Conservation (phyloP, 2,113 vertebrate genomes). For the Elaphurus davidianus region DNA sequence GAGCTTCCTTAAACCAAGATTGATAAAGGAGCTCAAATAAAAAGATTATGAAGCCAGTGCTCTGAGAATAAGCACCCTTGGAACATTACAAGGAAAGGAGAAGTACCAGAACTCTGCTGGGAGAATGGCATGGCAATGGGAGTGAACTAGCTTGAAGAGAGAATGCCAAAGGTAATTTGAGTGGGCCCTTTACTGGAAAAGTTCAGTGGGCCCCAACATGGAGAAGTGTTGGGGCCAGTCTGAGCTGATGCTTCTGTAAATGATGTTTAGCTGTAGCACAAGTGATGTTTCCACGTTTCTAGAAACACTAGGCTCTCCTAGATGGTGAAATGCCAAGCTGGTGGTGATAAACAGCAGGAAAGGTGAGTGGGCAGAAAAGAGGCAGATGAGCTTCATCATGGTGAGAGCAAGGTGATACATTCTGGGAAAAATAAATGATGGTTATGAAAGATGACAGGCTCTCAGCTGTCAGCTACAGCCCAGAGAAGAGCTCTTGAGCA, state of each 20-base stretch:
- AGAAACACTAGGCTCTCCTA: slow-evolving; percentile 19
- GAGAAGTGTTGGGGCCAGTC: not conserved
- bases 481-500: not conserved
- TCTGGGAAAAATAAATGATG: not conserved
- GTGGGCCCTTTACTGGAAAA: not conserved
- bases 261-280: not conserved
- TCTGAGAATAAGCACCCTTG: not conserved
- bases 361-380: not conserved
- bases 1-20: not conserved
- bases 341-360: slow-evolving; percentile 33
- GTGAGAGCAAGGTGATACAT: not conserved
- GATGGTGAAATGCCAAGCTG: slow-evolving; percentile 40
- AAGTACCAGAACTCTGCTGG: not conserved
- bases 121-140: not conserved
- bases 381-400: not conserved
- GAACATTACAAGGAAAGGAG: not conserved
- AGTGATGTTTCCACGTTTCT: slow-evolving; percentile 2
- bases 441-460: not conserved
- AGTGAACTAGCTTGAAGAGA: not conserved
- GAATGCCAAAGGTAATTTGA: not conserved
- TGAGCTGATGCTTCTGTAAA: not conserved
- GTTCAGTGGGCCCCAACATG: too few relatives aligned
- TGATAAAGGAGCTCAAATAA: not conserved
- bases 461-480: not conserved
- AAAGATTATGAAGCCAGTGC: not conserved